These are phyloP conservation scores for Semicossyphus pulcher DNA, from an alignment of 2,113 vertebrate genomes.

Conservation along the genomic window DNA sequence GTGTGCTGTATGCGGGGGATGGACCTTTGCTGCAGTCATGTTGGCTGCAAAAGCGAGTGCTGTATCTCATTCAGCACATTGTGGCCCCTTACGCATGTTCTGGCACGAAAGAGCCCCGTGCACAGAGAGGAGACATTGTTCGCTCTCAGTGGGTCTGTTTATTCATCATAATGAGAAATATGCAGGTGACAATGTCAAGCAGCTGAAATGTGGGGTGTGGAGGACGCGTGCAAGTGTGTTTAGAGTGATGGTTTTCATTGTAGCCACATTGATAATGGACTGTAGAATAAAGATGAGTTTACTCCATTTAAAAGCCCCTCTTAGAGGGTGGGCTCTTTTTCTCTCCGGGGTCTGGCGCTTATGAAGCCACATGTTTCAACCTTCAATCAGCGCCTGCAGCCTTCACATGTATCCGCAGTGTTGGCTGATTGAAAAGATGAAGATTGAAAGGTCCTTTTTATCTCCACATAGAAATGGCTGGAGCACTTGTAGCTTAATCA, in stretches of 20 bases:
- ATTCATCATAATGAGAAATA: conserved; percentile 58
- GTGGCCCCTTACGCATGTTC: conserved; percentile 36
- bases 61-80: conserved; percentile 53
- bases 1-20: not conserved
- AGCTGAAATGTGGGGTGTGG: conserved; percentile 16
- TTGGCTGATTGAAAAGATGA: conserved; percentile 33
- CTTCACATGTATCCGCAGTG: not conserved
- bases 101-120: conserved; percentile 43
- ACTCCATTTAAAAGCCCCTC: conserved; percentile 40
- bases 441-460: conserved; percentile 5
- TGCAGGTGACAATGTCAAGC: conserved; percentile 37
- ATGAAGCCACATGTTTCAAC: conserved; percentile 25
- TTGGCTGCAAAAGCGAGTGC: conserved; percentile 42
- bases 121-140: conserved; percentile 37
- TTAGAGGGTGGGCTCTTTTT: not conserved
- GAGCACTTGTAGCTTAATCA: conserved; percentile 32
- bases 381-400: conserved; percentile 18
- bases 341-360: not conserved
- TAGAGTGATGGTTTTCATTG: conserved; percentile 22
- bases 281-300: conserved; percentile 55
- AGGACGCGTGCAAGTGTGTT: not conserved
- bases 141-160: conserved; percentile 49
- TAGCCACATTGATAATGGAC: conserved; percentile 43
- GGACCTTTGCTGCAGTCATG: conserved; percentile 19
- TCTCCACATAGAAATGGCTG: not conserved